Percentiles rank a stretch among this genome's conserved stretches.
phyloP scores from a whole-genome alignment of 2,113 vertebrate genomes.

The Daubentonia madagascariensis region DNA sequence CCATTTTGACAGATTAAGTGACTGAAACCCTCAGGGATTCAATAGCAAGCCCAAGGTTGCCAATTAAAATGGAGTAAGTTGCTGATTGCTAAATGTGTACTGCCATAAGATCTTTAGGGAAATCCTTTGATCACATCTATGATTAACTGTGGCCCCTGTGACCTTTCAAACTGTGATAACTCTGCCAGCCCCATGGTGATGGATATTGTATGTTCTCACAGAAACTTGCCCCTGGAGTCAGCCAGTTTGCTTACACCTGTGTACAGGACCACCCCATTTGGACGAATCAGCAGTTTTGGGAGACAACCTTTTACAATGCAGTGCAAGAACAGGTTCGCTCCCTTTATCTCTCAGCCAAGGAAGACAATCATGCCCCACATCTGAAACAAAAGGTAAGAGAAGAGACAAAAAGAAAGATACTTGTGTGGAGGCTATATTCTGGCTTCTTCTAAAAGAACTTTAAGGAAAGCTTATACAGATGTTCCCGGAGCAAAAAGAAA shows the following conservation, averaged over 20 bases:
- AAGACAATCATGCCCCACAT: constrained; percentile 82
- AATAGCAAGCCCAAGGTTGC: background rate
- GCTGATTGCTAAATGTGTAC: background rate
- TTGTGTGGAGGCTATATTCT: background rate
- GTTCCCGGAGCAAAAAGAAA: background rate
- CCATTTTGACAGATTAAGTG: constrained; percentile 14
- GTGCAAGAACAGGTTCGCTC: constrained; percentile 95
- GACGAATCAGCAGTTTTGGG: constrained; percentile 99
- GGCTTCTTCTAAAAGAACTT: no score
- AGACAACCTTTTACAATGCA: constrained; percentile 96
- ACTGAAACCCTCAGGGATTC: background rate
- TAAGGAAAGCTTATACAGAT: background rate
- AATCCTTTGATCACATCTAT: constrained; percentile 3
- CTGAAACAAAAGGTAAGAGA: constrained; percentile 87
- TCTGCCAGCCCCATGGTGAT: constrained; percentile 7
- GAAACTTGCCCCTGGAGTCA: constrained; percentile 95
- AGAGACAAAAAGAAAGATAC: background rate
- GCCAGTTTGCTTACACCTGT: constrained; percentile 98
- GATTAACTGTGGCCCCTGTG: constrained; percentile 20
- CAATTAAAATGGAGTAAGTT: constrained; percentile 25
- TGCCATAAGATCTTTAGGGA: background rate
- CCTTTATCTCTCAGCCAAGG: constrained; percentile 91
- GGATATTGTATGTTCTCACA: constrained; percentile 76
- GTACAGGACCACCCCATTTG: constrained; percentile 98
- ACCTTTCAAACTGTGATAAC: constrained; percentile 21